Evolutionary conservation across 1,140 invertebrate genomes (phyloP), one percentile per base, ranked within the genome.

Genomic region (Pogonus chalceus): DNA sequence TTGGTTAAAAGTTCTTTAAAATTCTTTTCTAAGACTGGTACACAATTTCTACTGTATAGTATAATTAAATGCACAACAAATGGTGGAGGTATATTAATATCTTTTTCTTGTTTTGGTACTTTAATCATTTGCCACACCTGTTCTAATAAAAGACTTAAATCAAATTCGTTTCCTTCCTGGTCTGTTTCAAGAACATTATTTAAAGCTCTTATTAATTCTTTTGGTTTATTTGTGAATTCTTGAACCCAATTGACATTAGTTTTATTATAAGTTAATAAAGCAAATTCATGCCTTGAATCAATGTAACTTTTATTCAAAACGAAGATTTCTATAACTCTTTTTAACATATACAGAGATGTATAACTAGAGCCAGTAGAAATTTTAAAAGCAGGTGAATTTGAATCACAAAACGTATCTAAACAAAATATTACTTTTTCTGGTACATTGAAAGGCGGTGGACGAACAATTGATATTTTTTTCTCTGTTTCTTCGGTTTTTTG

Each of bases 261-360:
- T 35, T 77, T 71, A 56, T 81, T 76, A 24, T 85, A 62, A 14
- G 76, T 65, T 53, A 85, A 65, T n/a, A 87, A 58, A 49, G 80
- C 80, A 76, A 79, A 88, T 65, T 86, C 76, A 58, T 85, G 83
- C 52, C 69, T 74, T 48, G 69, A 73, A 64, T 84, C 79, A 10
- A 87, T 78, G 10, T 71, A 69, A 53, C 72, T 67, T 68, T 88
- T 88, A 20, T 77, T 76, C 59, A 80, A 70, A 14, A 86, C 54
- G 63, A 85, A 88, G 54, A 83, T 77, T 51, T 80, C 75, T 10
- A 85, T 58, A 2, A 80, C 76, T 56, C 78, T 70, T 65, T 81
- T 84, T 12, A 84, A 70, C 74, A 85, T 80, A 46, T 75, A 73
- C 10, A 84, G 62, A 1, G 80, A 76, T 10, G 74, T 69, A 57